Base-by-base conservation (phyloP, 1,140 invertebrate genomes). In the Meloidogyne hapla region DNA sequence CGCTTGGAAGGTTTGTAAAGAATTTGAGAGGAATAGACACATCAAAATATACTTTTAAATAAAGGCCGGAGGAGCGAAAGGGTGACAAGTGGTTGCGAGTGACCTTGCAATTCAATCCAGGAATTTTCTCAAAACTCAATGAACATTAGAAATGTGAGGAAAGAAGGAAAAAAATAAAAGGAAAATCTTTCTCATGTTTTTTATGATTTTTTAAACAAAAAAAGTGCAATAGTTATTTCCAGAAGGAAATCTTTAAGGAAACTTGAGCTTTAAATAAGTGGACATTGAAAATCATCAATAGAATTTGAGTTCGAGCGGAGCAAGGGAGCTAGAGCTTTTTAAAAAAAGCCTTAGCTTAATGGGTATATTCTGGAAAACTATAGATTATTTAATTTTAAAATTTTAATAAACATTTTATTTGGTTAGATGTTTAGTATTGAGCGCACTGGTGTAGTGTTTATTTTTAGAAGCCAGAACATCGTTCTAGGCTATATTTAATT, bases 1-100 rank as follows among this genome's bases (percentile, higher is more conserved):
- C 48, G 48, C 48, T 56, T n/a, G 48, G n/a, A 56, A 56, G 48
- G 48, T 56, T 56, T 56, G n/a, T 56, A n/a, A n/a, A 56, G n/a
- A 56, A 56, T 33, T 33, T 33, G n/a, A 56, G 5, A 56, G 6
- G n/a, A 15, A 48, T 18, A 48, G 13, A 48, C 45, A 56, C 8
- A 56, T 6, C 5, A 56, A 18, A 56, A 56, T 6, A 56, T n/a
- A 56, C 48, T 56, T 56, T 21, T 56, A n/a, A n/a, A n/a, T n/a
- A n/a, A n/a, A n/a, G n/a, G n/a, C n/a, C n/a, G n/a, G n/a, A 56
- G 48, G 45, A 4, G 18, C 33, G 33, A 33, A 33, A 33, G 18
- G 18, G n/a, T n/a, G n/a, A 56, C 48, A 56, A 56, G 48, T 56
- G 48, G 48, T 56, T 33, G 48, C n/a, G 48, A 56, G 48, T 56